These are phyloP conservation scores for Forficula auricularia DNA, from an alignment of 1,140 invertebrate species.

Conservation along the genomic window DNA sequence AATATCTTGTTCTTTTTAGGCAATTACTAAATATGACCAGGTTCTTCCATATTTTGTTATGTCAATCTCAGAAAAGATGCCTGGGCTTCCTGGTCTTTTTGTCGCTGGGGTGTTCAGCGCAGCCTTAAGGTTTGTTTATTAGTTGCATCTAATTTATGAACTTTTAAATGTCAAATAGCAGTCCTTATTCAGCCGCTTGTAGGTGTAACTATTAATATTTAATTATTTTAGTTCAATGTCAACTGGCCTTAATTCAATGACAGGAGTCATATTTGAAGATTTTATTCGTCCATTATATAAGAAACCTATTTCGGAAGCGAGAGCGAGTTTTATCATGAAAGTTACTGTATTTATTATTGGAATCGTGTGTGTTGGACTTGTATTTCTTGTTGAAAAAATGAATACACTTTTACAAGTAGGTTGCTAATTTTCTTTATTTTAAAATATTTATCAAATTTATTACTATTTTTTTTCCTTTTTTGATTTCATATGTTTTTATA, in stretches of 20 bases:
- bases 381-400: slow-evolving; percentile 50
- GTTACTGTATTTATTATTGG: slow-evolving; percentile 44
- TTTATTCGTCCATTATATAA: slow-evolving; percentile 47
- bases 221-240: slow-evolving; percentile 50
- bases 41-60: slow-evolving; percentile 53
- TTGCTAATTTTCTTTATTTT: too few relatives aligned
- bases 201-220: too few relatives aligned
- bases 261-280: slow-evolving; percentile 65
- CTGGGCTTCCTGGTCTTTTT: slow-evolving; percentile 55
- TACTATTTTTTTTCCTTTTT: too few relatives aligned
- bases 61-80: slow-evolving; percentile 44
- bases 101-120: slow-evolving; percentile 57
- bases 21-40: slow-evolving; percentile 41
- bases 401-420: slow-evolving; percentile 42
- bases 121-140: slow-evolving; percentile 38
- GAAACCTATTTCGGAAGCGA: slow-evolving; percentile 37
- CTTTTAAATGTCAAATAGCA: too few relatives aligned
- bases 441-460: too few relatives aligned
- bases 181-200: too few relatives aligned
- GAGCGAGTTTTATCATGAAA: slow-evolving; percentile 49
- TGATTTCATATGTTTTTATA: too few relatives aligned
- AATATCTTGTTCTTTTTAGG: too few relatives aligned
- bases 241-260: slow-evolving; percentile 59
- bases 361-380: slow-evolving; percentile 38
- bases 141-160: not conserved